These are phyloP conservation scores for Sturnus vulgaris DNA, from an alignment of 2,113 vertebrate genomes.

Conservation along the genomic window DNA sequence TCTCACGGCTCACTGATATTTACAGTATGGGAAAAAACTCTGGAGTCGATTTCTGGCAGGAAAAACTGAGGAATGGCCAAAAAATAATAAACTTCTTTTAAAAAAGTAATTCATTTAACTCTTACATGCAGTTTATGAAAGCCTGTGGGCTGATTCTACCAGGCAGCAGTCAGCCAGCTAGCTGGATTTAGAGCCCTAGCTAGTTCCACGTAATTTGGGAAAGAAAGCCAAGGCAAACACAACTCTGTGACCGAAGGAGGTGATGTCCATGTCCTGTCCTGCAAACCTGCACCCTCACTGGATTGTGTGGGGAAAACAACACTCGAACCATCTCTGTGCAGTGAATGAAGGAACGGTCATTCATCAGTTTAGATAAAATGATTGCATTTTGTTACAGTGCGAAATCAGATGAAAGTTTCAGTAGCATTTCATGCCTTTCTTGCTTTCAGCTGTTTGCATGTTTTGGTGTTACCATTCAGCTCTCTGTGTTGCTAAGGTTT, in stretches of 20 bases:
- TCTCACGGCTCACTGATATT: background rate
- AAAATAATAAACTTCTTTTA: background rate
- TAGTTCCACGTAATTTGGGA: background rate
- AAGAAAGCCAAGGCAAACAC: background rate
- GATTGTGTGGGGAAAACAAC: accelerated
- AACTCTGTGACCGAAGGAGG: background rate
- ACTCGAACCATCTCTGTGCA: accelerated
- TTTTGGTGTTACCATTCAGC: background rate
- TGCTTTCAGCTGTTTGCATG: background rate
- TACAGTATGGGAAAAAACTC: background rate
- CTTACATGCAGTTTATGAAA: background rate
- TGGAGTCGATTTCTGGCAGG: background rate
- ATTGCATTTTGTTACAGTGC: background rate
- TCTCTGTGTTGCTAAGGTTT: background rate
- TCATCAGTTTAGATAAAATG: background rate
- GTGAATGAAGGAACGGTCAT: background rate
- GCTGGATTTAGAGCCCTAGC: background rate
- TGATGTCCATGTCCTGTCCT: background rate
- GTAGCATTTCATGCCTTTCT: background rate
- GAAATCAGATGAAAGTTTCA: background rate
- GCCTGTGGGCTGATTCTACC: background rate
- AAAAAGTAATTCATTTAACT: background rate
- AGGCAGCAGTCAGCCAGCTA: background rate
- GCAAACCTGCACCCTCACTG: accelerated
- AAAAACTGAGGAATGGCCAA: background rate